phyloP scores from a whole-genome alignment of 2,888 invertebrate species.

The Eupeodes latifasciatus region DNA sequence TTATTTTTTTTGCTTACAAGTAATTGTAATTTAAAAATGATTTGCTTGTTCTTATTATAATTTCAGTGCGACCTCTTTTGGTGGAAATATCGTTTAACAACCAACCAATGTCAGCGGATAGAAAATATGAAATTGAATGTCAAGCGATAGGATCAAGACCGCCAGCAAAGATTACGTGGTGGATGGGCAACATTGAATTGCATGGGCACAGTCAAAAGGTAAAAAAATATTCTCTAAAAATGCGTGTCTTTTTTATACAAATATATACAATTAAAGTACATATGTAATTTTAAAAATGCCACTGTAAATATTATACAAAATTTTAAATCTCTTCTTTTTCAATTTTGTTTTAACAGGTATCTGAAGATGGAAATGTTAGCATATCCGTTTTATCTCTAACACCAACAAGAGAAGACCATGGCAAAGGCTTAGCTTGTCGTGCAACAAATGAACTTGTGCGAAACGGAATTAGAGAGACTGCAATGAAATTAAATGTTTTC shows the following conservation, averaged over 20 bases:
- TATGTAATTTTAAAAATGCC: no score
- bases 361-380: conserved; percentile 92
- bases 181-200: conserved; percentile 90
- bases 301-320: no score
- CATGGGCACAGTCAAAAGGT: conserved; percentile 84
- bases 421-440: conserved; percentile 91
- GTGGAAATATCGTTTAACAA: conserved; percentile 92
- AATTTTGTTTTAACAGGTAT: conserved; percentile 86
- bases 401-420: conserved; percentile 91
- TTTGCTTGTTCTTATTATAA: background rate
- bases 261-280: no score
- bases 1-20: background rate
- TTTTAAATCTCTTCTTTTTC: no score
- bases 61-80: conserved; percentile 91
- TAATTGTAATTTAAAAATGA: background rate
- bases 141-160: conserved; percentile 93
- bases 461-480: conserved; percentile 90
- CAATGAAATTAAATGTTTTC: conserved; percentile 92
- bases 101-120: conserved; percentile 92
- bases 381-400: conserved; percentile 90
- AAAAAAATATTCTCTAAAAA: background rate
- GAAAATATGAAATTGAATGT: conserved; percentile 92
- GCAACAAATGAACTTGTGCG: conserved; percentile 91
- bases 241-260: no score
- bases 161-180: conserved; percentile 94